Evolutionary conservation across 2,888 invertebrate species (phyloP), one percentile per base, ranked within the genome.

Genomic region (Cheilosia variabilis): DNA sequence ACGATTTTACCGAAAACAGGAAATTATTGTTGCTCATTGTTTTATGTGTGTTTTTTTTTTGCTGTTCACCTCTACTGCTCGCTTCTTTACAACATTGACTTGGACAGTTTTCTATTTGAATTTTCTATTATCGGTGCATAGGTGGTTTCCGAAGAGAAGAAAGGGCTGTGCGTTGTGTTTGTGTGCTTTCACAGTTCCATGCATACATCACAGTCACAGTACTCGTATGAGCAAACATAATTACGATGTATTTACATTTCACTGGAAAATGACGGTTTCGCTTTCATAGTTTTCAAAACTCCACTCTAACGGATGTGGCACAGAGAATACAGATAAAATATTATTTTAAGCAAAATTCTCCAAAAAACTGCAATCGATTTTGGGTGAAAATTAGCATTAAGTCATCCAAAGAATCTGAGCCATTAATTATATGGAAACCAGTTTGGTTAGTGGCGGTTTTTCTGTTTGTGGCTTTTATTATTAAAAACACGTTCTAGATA

Each of bases 21-120:
- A 69, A 55, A 63, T 68, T 62, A 37, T 62, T 52, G 45, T 73
- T 73, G 34, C 62, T 62, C 63, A 73, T 73, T 63, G 47, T 75
- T 50, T 63, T 17, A 2, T 31, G 31, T 2, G 2, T 31, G 31
- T 2, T 31, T 31, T 31, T 6, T 31, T 22, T 22, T 58, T 17
- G n/a, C 17, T 15, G 47, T 47, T 37, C 17, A 1, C 47, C n/a
- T 58, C 55, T 45, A 4, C 17, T 24, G 24, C 10, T 2, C 17
- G 2, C n/a, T 7, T 68, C 22, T 31, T 17, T 31, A 47, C 58
- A 52, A 52, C 66, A 68, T 69, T 69, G 69, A 62, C 55, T 47
- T 60, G 62, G 45, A 68, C 77, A 34, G 69, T 69, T 58, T 60
- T 41, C 31, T 47, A 53, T 73, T 68, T 69, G 68, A 69, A 69